Percentiles rank a stretch among this genome's conserved stretches.
Conservation (phyloP, 2,888 invertebrate genomes). For the Helobdella robusta region DNA sequence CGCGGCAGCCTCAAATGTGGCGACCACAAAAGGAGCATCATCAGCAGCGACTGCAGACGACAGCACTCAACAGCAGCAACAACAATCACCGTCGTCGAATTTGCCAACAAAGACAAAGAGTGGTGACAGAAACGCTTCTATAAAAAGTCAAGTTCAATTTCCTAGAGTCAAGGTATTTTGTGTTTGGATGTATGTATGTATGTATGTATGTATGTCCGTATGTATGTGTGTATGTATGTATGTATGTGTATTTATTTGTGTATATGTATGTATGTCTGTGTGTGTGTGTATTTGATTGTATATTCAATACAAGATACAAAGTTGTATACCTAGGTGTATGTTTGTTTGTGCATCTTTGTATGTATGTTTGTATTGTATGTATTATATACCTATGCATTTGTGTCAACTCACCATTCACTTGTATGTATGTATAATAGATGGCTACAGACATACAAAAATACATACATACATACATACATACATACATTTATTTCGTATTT, state of each 20-base stretch:
- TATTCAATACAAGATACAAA: slow-evolving; percentile 20
- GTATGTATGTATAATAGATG: neutral
- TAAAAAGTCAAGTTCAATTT: no score
- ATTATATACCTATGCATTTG: neutral
- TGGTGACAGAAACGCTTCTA: no score
- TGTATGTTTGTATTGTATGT: slow-evolving; percentile 15
- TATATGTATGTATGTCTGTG: slow-evolving; percentile 22
- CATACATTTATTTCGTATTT: neutral
- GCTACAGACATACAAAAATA: neutral
- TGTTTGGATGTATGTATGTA: slow-evolving; percentile 19
- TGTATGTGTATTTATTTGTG: slow-evolving; percentile 17
- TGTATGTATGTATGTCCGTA: slow-evolving; percentile 16
- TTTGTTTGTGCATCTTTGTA: slow-evolving; percentile 19
- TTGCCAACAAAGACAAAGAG: no score
- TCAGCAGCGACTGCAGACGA: no score
- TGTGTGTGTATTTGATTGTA: slow-evolving; percentile 25
- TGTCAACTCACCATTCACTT: neutral
- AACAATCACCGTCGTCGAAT: no score
- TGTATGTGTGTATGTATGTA: slow-evolving; percentile 21
- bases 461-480: slow-evolving; percentile 1
- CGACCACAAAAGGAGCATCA: no score
- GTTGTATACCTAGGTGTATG: slow-evolving; percentile 23
- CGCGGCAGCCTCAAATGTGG: no score
- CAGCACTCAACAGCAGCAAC: no score
- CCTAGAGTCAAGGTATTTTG: no score